A percentile compares a stretch with the other conserved stretches of the same genome.
phyloP scores from a whole-genome alignment of 92 coral and sea anemone genomes.

The Epizoanthus ramosus region DNA sequence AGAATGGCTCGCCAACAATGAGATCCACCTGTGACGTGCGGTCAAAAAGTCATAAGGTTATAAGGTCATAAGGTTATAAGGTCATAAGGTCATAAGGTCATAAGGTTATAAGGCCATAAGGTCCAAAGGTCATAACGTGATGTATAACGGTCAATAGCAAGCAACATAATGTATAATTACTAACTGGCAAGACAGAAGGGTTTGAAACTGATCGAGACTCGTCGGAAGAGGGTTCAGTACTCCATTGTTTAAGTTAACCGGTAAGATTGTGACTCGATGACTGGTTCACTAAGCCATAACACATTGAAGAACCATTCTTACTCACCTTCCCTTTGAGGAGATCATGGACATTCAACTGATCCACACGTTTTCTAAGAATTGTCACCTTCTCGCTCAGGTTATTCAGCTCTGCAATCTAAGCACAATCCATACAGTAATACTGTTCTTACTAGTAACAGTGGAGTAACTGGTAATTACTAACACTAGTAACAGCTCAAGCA shows the following conservation, averaged over 20 bases:
- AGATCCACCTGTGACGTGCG: constrained; percentile 73
- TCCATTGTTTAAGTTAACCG: neutral
- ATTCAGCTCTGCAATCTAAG: constrained; percentile 58
- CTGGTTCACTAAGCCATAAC: neutral
- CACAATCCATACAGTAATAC: neutral
- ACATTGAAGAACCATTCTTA: neutral
- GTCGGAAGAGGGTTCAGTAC: too few species aligned
- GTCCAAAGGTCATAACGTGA: too few species aligned
- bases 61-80: neutral
- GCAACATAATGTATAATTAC: too few species aligned
- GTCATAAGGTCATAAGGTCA: neutral
- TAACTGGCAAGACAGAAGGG: too few species aligned
- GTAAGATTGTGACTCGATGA: neutral
- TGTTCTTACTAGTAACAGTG: neutral
- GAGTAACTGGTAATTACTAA: too few species aligned
- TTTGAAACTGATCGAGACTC: too few species aligned
- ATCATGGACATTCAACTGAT: constrained; percentile 35
- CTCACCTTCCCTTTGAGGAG: constrained; percentile 58
- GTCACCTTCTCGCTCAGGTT: constrained; percentile 53
- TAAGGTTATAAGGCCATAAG: neutral
- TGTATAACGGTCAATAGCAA: too few species aligned
- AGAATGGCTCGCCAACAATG: constrained; percentile 90
- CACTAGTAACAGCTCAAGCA: neutral
- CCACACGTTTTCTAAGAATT: constrained; percentile 43
- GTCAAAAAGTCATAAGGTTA: neutral